Evolutionary conservation across 2,888 invertebrate species (phyloP).

Genomic region (Scrobipalpa atriplicella): DNA sequence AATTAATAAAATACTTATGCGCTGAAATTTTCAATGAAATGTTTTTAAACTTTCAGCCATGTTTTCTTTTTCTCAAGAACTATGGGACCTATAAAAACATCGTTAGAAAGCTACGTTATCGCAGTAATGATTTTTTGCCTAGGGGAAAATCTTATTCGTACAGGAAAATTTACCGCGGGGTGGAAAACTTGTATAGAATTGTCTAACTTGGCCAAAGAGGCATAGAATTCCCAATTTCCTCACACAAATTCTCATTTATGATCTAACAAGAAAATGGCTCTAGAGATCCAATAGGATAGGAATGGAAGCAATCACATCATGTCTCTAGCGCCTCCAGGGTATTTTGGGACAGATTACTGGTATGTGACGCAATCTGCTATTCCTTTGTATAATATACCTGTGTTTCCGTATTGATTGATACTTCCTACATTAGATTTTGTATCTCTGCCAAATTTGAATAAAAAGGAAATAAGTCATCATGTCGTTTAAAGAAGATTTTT

Average conservation of each 20-base stretch:
- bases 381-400: constrained; percentile 7
- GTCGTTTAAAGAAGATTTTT: neutral
- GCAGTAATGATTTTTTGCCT: too few relatives aligned
- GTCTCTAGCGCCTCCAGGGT: constrained; percentile 23
- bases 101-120: too few relatives aligned
- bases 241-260: neutral
- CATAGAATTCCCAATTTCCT: neutral
- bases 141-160: too few relatives aligned
- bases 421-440: neutral
- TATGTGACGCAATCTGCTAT: constrained; percentile 16
- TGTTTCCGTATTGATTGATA: constrained; percentile 7
- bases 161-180: too few relatives aligned
- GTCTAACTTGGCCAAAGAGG: too few relatives aligned
- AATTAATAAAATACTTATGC: too few relatives aligned
- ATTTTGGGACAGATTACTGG: constrained; percentile 22
- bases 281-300: neutral
- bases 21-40: too few relatives aligned
- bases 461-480: neutral
- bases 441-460: too few relatives aligned
- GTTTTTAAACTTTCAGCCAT: too few relatives aligned
- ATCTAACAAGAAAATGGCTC: constrained; percentile 17
- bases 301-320: constrained; percentile 17
- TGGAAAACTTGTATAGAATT: too few relatives aligned
- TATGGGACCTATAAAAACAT: too few relatives aligned
- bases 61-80: too few relatives aligned